Conservation (phyloP, 1,140 invertebrate species). For the Papilio aristodemus region DNA sequence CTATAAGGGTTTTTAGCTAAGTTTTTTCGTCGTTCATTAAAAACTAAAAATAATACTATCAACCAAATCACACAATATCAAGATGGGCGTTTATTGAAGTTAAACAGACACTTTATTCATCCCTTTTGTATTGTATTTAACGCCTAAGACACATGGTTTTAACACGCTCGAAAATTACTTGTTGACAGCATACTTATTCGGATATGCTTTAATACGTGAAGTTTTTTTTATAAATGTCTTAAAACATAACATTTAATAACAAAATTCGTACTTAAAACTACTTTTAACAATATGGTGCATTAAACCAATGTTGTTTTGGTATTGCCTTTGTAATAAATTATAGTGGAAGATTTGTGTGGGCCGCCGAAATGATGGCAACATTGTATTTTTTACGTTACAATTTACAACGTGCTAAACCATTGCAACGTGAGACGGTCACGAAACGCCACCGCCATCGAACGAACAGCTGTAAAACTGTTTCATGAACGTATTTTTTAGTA, state of each 20-base stretch:
- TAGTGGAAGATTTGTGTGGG: conserved; percentile 47
- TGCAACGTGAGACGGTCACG: conserved; percentile 57
- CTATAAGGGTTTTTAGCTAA: too few species aligned
- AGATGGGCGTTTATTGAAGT: too few species aligned
- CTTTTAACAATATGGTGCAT: conserved; percentile 10
- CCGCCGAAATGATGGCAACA: conserved; percentile 54
- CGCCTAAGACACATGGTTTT: too few species aligned
- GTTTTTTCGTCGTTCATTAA: too few species aligned
- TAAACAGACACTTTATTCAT: too few species aligned
- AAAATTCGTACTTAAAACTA: conserved; percentile 30
- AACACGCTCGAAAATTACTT: too few species aligned
- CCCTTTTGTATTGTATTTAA: too few species aligned
- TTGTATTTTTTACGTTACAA: conserved; percentile 68
- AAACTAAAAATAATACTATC: too few species aligned
- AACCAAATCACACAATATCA: too few species aligned
- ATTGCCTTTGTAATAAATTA: conserved; percentile 38
- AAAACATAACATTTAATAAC: neutral
- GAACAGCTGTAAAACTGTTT: conserved; percentile 39
- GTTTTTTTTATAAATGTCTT: neutral
- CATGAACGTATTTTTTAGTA: conserved; percentile 34
- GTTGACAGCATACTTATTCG: too few species aligned
- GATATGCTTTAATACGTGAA: too few species aligned
- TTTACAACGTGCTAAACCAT: conserved; percentile 70
- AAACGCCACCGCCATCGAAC: conserved; percentile 43
- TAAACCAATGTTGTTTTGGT: conserved; percentile 20